Conservation (phyloP, 2,113 vertebrate genomes). For the Seriola dumerili region DNA sequence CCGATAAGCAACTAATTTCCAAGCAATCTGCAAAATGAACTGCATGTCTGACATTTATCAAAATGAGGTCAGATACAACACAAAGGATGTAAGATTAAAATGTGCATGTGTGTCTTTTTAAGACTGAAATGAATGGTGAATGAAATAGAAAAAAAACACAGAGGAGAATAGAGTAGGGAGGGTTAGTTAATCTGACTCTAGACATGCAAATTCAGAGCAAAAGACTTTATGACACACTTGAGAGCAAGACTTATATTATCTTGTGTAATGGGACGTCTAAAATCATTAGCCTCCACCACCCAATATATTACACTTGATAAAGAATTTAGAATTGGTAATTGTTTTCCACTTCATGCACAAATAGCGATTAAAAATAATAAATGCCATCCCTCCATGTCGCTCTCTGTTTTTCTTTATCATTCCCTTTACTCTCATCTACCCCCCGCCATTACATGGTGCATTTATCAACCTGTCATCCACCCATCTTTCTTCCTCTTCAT, state of each 20-base stretch:
- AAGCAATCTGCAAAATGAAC: conserved; percentile 61
- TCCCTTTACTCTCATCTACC: conserved; percentile 55
- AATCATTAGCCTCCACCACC: conserved; percentile 74
- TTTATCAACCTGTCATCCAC: conserved; percentile 76
- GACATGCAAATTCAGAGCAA: conserved; percentile 33
- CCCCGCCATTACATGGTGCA: conserved; percentile 54
- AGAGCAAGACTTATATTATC: conserved; percentile 74
- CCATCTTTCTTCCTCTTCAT: conserved; percentile 49
- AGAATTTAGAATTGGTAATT: conserved; percentile 76
- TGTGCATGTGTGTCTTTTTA: conserved; percentile 21
- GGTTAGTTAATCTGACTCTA: conserved; percentile 51
- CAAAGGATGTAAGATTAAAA: conserved; percentile 53
- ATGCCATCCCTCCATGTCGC: conserved; percentile 73
- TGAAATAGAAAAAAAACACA: neutral
- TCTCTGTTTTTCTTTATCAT: conserved; percentile 73
- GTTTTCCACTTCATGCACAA: conserved; percentile 79
- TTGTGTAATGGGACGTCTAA: conserved; percentile 76
- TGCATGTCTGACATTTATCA: conserved; percentile 46
- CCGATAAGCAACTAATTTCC: conserved; percentile 60
- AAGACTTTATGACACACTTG: conserved; percentile 59
- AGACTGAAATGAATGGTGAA: conserved; percentile 4
- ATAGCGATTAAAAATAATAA: conserved; percentile 77
- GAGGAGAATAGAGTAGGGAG: neutral
- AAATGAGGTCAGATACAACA: conserved; percentile 61
- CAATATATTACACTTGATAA: conserved; percentile 77